These are phyloP conservation scores for Trichopria drosophilae DNA, from an alignment of 2,888 invertebrate species.

Conservation along the genomic window DNA sequence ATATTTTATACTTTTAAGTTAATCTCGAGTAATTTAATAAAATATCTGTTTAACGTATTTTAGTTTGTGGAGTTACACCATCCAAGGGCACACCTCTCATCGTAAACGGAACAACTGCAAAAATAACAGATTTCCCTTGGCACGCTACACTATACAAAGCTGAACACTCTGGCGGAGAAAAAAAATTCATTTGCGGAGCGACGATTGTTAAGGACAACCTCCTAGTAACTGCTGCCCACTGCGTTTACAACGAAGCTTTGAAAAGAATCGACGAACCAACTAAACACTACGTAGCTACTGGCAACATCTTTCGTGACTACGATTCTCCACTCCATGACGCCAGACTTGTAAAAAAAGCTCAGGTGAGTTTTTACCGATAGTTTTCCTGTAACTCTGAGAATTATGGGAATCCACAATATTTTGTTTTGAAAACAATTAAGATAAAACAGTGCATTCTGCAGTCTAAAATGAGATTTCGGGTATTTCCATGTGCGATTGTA, in stretches of 20 bases:
- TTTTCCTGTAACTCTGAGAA: too few species aligned
- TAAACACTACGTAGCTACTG: constrained; percentile 46
- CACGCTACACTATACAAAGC: constrained; percentile 52
- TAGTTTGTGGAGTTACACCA: constrained; percentile 51
- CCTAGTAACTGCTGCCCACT: constrained; percentile 58
- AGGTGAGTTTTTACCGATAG: too few species aligned
- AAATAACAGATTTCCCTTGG: constrained; percentile 55
- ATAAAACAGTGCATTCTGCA: too few species aligned
- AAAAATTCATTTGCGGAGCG: constrained; percentile 54
- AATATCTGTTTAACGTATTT: constrained; percentile 29
- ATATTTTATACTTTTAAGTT: background rate
- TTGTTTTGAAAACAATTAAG: too few species aligned
- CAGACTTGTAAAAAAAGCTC: constrained; percentile 38
- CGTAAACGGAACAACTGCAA: constrained; percentile 44
- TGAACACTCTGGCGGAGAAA: constrained; percentile 28
- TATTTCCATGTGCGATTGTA: too few species aligned
- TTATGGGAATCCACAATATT: too few species aligned
- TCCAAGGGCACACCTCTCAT: constrained; percentile 41
- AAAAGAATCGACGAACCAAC: constrained; percentile 35
- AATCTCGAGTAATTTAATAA: background rate
- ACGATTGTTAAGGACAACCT: constrained; percentile 52
- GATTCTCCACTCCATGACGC: constrained; percentile 39
- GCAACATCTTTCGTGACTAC: constrained; percentile 53
- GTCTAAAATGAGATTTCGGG: too few species aligned
- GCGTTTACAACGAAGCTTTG: constrained; percentile 49